Evolutionary conservation across 2,888 invertebrate genomes (phyloP).

Genomic region (Leptogaster cylindrica): DNA sequence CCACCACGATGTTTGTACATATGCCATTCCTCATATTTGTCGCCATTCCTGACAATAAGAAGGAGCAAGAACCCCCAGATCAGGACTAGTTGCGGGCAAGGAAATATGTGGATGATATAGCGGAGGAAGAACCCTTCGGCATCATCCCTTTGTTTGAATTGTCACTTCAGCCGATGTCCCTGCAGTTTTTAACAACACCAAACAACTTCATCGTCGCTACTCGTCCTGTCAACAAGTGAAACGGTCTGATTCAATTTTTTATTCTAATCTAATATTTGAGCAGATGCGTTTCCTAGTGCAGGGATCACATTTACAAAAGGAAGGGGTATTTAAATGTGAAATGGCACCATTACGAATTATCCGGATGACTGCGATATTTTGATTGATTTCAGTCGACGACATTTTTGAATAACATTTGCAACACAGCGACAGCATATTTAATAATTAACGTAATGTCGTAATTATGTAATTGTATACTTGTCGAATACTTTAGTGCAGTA

Average conservation of each 20-base stretch:
- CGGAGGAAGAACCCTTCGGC: conserved; percentile 12
- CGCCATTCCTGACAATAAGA: conserved; percentile 52
- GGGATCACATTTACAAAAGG: background rate
- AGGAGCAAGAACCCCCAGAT: conserved; percentile 10
- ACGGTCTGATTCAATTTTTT: conserved; percentile 27
- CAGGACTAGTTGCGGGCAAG: conserved; percentile 25
- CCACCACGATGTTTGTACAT: conserved; percentile 60
- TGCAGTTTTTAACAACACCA: conserved; percentile 3
- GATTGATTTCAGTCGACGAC: too few species aligned
- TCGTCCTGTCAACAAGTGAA: conserved; percentile 36
- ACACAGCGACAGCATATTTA: too few species aligned
- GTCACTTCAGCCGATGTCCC: conserved; percentile 22
- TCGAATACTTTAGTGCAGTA: too few species aligned
- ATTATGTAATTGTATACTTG: too few species aligned
- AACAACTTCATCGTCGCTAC: background rate
- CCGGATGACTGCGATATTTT: too few species aligned
- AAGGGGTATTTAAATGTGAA: background rate
- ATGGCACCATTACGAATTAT: too few species aligned
- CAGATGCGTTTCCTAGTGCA: conserved; percentile 3
- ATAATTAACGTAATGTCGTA: too few species aligned
- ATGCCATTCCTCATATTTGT: conserved; percentile 62
- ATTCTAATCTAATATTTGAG: conserved; percentile 24
- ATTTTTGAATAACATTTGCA: too few species aligned
- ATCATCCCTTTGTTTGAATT: conserved; percentile 35
- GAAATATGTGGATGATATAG: conserved; percentile 6